A percentile compares a stretch with the other conserved stretches of the same genome.
Evolutionary conservation across 35 echinoderm and acorn worm genomes (phyloP).

Genomic region (Chiridota heheva): DNA sequence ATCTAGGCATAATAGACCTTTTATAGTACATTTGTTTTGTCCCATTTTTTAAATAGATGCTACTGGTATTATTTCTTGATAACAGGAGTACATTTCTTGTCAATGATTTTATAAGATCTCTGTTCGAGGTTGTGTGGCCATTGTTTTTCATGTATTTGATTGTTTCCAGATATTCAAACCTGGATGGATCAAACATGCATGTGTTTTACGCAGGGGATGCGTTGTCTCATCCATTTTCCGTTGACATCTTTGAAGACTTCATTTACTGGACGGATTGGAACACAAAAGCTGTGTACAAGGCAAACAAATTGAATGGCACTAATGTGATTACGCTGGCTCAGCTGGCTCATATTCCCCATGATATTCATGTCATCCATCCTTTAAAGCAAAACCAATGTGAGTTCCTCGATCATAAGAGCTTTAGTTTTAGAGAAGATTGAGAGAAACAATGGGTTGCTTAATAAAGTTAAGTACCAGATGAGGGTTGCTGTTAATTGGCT

Average conservation of each 20-base stretch:
- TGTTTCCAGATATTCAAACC: neutral
- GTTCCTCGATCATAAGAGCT: neutral
- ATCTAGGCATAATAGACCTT: too few relatives aligned
- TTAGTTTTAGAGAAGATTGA: neutral
- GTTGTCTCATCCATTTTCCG: slow-evolving; percentile 97
- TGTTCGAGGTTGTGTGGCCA: neutral
- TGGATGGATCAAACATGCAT: neutral
- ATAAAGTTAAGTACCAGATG: neutral
- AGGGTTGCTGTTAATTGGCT: neutral
- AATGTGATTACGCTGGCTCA: slow-evolving; percentile 72
- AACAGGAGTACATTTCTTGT: neutral
- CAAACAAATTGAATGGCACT: slow-evolving; percentile 82
- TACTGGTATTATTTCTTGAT: too few relatives aligned
- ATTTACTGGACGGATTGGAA: slow-evolving; percentile 98
- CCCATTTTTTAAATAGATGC: too few relatives aligned
- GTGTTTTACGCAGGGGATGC: neutral
- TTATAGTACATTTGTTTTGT: too few relatives aligned
- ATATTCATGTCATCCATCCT: slow-evolving; percentile 82
- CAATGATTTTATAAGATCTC: neutral
- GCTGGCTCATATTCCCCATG: slow-evolving; percentile 86
- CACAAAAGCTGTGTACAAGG: slow-evolving; percentile 76
- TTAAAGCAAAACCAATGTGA: slow-evolving; percentile 61
- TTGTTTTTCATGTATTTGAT: neutral
- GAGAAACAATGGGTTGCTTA: neutral
- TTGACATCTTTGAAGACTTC: slow-evolving; percentile 78